phyloP scores from a whole-genome alignment of 1,140 invertebrate species.

The Hylyphantes graminicola region DNA sequence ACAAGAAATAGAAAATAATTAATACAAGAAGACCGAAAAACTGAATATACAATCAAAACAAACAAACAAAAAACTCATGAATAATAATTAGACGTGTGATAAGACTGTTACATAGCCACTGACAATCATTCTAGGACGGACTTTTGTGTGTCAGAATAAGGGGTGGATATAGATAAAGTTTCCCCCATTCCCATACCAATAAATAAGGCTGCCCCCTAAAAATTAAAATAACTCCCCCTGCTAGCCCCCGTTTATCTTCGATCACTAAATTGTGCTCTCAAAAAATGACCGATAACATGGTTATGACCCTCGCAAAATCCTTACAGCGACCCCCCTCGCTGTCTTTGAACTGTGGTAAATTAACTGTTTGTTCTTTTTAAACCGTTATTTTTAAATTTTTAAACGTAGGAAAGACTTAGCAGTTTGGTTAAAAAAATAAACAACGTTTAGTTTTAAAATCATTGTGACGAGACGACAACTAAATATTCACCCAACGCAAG shows the following conservation, averaged over 20 bases:
- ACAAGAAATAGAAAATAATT: no score
- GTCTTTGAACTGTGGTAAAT: no score
- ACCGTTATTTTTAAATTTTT: no score
- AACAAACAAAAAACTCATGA: not conserved
- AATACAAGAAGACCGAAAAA: no score
- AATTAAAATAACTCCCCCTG: not conserved
- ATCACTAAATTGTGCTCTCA: not conserved
- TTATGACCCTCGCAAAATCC: conserved; percentile 26
- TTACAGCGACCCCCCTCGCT: not conserved
- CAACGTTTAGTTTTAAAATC: no score
- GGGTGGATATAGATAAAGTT: not conserved
- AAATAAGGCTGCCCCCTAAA: not conserved
- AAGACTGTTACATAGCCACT: not conserved
- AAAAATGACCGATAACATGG: conserved; percentile 32
- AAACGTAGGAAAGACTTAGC: no score
- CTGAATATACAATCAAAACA: no score
- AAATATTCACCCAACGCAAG: no score
- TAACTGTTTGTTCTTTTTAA: not conserved
- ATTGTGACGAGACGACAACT: no score
- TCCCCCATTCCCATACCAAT: not conserved
- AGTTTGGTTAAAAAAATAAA: no score
- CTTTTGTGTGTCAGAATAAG: not conserved
- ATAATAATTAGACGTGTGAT: not conserved
- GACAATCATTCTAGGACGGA: not conserved
- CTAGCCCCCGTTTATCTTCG: not conserved